Conservation (phyloP, 2,888 invertebrate genomes). For the Netelia fuscicornis region DNA sequence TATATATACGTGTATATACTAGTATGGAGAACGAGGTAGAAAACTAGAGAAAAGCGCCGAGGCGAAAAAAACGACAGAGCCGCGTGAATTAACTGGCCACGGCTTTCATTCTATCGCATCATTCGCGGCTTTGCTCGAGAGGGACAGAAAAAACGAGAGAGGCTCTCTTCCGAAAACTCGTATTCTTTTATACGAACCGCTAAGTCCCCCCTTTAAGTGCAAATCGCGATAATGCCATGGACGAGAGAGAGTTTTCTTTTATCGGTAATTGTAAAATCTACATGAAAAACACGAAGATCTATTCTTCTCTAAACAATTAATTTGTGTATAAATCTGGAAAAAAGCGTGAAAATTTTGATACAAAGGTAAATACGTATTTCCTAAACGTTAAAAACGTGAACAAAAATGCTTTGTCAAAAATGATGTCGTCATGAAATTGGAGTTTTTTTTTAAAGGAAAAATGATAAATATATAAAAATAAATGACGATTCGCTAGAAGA, state of each 20-base stretch:
- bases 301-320: not conserved
- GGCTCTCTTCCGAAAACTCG: not conserved
- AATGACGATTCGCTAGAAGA: no score
- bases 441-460: no score
- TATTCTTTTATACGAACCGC: constrained; percentile 6
- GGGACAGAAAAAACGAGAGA: not conserved
- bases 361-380: not conserved
- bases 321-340: not conserved
- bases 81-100: not conserved
- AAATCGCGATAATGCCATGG: constrained; percentile 9
- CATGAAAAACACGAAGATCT: not conserved
- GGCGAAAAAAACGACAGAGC: not conserved
- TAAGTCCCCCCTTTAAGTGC: not conserved
- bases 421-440: no score
- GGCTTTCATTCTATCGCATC: constrained; percentile 9
- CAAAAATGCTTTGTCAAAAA: no score
- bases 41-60: constrained; percentile 5
- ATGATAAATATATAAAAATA: no score
- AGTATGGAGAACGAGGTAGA: not conserved
- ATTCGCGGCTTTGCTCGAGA: not conserved
- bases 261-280: not conserved
- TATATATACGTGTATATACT: not conserved
- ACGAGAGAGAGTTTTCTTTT: not conserved
- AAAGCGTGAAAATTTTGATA: not conserved
- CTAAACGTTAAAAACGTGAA: no score